These are phyloP conservation scores for Achroia grisella DNA, from an alignment of 1,140 invertebrate species.

Conservation along the genomic window DNA sequence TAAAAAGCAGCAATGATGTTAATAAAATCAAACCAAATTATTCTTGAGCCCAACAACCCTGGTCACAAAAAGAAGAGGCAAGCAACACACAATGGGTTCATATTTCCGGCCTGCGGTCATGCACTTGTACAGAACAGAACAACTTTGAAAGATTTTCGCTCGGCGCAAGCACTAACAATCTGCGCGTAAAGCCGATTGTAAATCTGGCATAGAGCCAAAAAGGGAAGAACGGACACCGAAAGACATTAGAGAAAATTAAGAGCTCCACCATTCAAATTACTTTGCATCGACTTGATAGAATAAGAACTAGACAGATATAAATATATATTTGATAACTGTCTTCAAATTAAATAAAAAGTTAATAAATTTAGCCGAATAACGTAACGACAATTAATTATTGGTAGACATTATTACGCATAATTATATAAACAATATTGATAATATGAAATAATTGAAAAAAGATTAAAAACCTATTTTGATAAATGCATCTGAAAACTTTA, in stretches of 20 bases:
- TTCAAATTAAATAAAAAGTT: no score
- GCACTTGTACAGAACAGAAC: conserved; percentile 14
- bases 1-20: no score
- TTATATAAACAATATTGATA: no score
- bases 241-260: conserved; percentile 17
- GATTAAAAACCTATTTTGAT: no score
- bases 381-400: no score
- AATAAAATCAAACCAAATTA: conserved; percentile 7
- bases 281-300: conserved; percentile 8
- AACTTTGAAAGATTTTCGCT: conserved; percentile 27
- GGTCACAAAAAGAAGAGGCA: conserved; percentile 31
- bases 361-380: no score
- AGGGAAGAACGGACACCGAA: conserved; percentile 12
- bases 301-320: neutral
- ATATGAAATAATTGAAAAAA: no score
- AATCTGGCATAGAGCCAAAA: conserved; percentile 37
- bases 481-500: no score
- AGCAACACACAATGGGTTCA: conserved; percentile 41
- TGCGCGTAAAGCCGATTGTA: conserved; percentile 34
- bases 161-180: conserved; percentile 27
- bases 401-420: no score
- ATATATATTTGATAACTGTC: no score
- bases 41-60: neutral
- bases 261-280: conserved; percentile 2
- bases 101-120: conserved; percentile 43